Conservation (phyloP, 1,140 invertebrate genomes). For the Coenobita brevimanus region DNA sequence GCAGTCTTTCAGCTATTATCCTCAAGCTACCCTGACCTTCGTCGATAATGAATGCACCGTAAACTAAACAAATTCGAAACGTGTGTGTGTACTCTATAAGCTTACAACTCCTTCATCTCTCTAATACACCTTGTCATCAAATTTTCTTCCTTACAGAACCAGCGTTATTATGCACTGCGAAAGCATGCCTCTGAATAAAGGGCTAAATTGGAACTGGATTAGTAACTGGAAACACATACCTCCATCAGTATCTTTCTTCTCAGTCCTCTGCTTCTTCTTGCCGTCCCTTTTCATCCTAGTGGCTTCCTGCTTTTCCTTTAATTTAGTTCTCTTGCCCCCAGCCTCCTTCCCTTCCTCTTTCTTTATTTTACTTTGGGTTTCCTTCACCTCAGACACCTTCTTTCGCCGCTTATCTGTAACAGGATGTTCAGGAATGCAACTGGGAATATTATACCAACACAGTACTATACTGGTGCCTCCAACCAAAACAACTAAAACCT, state of each 20-base stretch:
- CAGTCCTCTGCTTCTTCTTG: constrained; percentile 40
- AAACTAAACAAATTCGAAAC: too few relatives aligned
- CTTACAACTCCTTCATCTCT: too few relatives aligned
- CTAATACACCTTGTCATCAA: too few relatives aligned
- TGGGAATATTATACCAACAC: too few relatives aligned
- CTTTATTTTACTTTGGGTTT: constrained; percentile 25
- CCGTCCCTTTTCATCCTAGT: constrained; percentile 37
- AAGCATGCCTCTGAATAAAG: neutral
- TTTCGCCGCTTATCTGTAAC: constrained; percentile 45
- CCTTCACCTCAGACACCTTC: constrained; percentile 45
- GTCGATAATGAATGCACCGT: too few relatives aligned
- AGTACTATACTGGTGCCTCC: too few relatives aligned
- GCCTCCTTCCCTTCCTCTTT: constrained; percentile 45
- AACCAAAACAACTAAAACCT: too few relatives aligned
- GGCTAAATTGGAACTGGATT: too few relatives aligned
- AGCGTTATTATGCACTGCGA: neutral
- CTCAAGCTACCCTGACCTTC: too few relatives aligned
- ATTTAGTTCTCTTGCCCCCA: constrained; percentile 41
- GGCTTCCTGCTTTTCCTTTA: constrained; percentile 54
- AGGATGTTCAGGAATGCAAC: too few relatives aligned
- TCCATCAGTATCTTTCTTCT: constrained; percentile 45
- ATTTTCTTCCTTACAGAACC: neutral
- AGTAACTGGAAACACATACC: constrained; percentile 23
- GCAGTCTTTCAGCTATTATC: too few relatives aligned
- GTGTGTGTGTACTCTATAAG: too few relatives aligned